Evolutionary conservation across 1,140 invertebrate genomes (phyloP), one percentile per base, ranked within the genome.

Genomic region (Drosophila biarmipes): DNA sequence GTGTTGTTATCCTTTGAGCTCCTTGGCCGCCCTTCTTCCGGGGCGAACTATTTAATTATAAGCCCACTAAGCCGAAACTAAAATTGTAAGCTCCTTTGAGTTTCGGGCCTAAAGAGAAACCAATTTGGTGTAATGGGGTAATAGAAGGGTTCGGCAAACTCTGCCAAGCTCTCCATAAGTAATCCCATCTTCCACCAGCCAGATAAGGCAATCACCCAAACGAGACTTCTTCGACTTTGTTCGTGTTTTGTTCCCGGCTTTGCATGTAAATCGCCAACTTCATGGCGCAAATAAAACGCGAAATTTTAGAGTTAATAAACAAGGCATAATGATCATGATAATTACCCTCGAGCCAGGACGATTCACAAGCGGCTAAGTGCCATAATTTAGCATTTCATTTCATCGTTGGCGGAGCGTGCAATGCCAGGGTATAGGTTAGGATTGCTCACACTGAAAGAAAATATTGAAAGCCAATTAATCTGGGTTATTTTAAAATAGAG

Each of bases 251-350:
- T 54, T 43, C 45, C 21, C 11, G 40, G 48, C 38, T 62, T 51
- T 61, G 52, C 53, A 37, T 74, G 53, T 69, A 78, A 81, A 72
- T 67, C 58, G 48, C 29, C 43, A 67, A 82, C 72, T 75, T 87
- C 78, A 82, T 68, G 82, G 56, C 40, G 59, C 64, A 63, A 77
- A 89, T 89, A 90, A 89, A 89, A 90, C 69, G 76, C 49, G 51
- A 74, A 66, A 80, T 80, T 87, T 89, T 84, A 87, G 62, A 87
- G 84, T 89, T 77, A 90, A 90, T 84, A 89, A 89, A 89, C 76
- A 80, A 73, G 85, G 72, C 82, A 71, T 90, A 89, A 89, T 89
- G 73, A 64, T 90, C 80, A 78, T 73, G 85, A 84, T 89, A 90
- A 89, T 89, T 90, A 85, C 73, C 68, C 64, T 52, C 27, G 24